Conservation (phyloP, 2,113 vertebrate species). For the Podilymbus podiceps region DNA sequence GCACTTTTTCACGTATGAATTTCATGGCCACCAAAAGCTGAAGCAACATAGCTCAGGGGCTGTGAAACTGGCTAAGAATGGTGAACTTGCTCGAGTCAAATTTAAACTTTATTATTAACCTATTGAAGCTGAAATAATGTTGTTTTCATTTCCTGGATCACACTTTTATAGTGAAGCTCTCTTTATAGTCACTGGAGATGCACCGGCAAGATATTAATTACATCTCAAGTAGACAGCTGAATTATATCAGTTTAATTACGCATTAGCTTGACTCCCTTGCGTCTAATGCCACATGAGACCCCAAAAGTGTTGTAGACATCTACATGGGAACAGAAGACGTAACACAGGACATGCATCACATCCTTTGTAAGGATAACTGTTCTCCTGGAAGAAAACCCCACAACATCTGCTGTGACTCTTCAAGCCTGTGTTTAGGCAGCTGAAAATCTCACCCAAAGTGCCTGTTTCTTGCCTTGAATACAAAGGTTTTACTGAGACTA, state of each 20-base stretch:
- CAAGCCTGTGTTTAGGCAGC: neutral
- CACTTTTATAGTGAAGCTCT: neutral
- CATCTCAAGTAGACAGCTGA: neutral
- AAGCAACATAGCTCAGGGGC: rapidly evolving
- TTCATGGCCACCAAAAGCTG: neutral
- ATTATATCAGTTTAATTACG: neutral
- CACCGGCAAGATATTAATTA: neutral
- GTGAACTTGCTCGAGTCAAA: neutral
- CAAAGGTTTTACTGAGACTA: neutral
- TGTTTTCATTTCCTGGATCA: neutral
- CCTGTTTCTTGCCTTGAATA: neutral
- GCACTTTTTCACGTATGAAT: rapidly evolving
- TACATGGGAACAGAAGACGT: neutral
- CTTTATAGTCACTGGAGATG: neutral
- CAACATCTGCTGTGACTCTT: neutral
- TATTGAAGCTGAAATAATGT: neutral
- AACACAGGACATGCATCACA: neutral
- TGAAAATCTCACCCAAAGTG: neutral
- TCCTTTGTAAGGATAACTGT: neutral
- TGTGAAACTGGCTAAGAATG: neutral
- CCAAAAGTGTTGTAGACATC: neutral
- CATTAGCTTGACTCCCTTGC: neutral
- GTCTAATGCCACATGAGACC: neutral
- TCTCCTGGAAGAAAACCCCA: neutral
- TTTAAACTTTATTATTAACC: neutral